These are phyloP conservation scores for Phalacrocorax pelagicus DNA, from an alignment of 2,113 vertebrate genomes.

Conservation along the genomic window DNA sequence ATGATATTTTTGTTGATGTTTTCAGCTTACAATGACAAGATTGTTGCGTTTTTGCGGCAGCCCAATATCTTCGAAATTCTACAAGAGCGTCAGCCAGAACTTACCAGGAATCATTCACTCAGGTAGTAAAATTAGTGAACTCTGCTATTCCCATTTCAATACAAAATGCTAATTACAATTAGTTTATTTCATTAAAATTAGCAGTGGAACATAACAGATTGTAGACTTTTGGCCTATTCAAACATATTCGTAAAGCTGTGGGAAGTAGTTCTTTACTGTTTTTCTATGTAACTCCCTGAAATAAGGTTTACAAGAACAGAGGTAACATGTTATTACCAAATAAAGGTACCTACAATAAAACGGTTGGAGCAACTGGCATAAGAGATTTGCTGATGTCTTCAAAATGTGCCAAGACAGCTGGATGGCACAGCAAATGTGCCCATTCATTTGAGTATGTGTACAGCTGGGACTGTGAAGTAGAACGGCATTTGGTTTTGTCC, in stretches of 20 bases:
- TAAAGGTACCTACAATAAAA: background rate
- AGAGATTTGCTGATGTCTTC: background rate
- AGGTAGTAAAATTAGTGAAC: conserved; percentile 73
- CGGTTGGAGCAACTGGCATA: background rate
- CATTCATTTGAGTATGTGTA: background rate
- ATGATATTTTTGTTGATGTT: background rate
- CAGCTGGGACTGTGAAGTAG: background rate
- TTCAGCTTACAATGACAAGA: conserved; percentile 98
- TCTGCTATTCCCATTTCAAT: background rate
- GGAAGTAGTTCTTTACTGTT: background rate
- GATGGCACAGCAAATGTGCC: background rate
- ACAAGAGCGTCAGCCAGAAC: conserved; percentile 95
- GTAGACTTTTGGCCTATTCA: background rate
- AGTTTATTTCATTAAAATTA: background rate
- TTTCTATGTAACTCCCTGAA: background rate
- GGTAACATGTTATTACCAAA: background rate
- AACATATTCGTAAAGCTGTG: background rate
- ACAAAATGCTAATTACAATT: background rate
- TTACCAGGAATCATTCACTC: conserved; percentile 94
- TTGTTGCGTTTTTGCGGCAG: conserved; percentile 96
- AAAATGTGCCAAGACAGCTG: conserved; percentile 16
- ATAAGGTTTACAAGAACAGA: background rate
- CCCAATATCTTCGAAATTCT: conserved; percentile 98
- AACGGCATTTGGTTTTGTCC: background rate
- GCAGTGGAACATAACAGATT: background rate